Evolutionary conservation across 2,113 vertebrate genomes (phyloP), one percentile per base, ranked within the genome.

Genomic region (Pedionomus torquatus): DNA sequence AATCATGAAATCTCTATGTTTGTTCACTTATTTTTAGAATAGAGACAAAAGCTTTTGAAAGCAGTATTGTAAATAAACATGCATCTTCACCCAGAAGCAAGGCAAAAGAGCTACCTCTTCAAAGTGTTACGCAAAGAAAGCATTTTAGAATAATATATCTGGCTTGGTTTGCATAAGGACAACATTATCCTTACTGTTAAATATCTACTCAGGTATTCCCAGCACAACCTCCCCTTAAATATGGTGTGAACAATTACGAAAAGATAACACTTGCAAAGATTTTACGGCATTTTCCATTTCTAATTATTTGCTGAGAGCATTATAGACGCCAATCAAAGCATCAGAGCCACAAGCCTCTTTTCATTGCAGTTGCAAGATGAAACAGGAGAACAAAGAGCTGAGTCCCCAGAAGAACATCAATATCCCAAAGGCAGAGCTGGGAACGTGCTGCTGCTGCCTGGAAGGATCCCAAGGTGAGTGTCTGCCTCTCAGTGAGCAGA

Each of bases 221-320:
- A 81, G 37, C 9, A 46, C 43, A 87, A 61, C 13, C 39, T 66
- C 49, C 75, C 58, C 66, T 77, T 77, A 90, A 88, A 74, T 33
- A 66, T 0, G 1, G 17, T 24, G n/a, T 48, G 37, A 92, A 54
- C 17, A 65, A 65, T 26, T 52, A 72, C 0, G 1, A 33, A 57
- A 88, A 69, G 41, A 44, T 26, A 74, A 85, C 44, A 70, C 37
- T 65, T 69, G 21, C 17, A 54, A 88, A 72, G 41, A 70, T 70
- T 76, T 85, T 41, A 83, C 14, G 58, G 48, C 31, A 64, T 74
- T 95, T 95, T 78, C 52, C 31, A 48, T 39, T 44, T 60, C 37
- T 39, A 75, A 70, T 91, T 85, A 44, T 79, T n/a, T 17, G 10
- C 41, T 43, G 54, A 90, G 25, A 55, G n/a, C 17, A 30, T 86